These are phyloP conservation scores for Synergus gifuensis DNA, from an alignment of 2,888 invertebrate species.

Conservation along the genomic window DNA sequence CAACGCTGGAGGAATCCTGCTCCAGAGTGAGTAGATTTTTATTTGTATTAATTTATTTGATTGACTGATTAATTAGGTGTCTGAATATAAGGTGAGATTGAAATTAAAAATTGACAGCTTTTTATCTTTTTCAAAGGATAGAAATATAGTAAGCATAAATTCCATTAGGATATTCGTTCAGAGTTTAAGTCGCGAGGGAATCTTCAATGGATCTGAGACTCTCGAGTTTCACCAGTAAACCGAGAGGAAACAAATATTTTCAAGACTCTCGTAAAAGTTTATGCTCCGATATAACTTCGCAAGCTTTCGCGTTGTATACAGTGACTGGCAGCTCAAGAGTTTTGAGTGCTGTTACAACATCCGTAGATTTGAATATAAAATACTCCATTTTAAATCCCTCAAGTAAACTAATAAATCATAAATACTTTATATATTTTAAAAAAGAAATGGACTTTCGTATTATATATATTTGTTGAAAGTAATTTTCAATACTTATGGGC, in stretches of 20 bases:
- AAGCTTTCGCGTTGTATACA: not conserved
- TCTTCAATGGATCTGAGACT: not conserved
- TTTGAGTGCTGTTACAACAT: constrained; percentile 11
- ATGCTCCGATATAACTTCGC: not conserved
- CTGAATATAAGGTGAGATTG: not conserved
- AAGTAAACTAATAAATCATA: not conserved
- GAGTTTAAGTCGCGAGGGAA: not conserved
- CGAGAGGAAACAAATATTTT: constrained; percentile 45
- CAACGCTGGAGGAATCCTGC: constrained; percentile 88
- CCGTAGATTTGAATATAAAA: constrained; percentile 1
- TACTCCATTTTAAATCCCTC: not conserved
- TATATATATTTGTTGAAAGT: not conserved
- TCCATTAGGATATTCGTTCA: not conserved
- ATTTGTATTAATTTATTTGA: constrained; percentile 32
- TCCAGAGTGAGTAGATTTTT: constrained; percentile 83
- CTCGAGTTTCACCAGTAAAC: constrained; percentile 37
- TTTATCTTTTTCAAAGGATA: not conserved
- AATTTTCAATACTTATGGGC: not conserved
- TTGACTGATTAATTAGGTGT: constrained; percentile 26
- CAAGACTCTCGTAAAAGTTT: constrained; percentile 26
- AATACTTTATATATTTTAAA: not conserved
- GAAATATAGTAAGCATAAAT: not conserved
- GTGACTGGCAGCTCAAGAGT: constrained; percentile 20
- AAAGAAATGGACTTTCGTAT: not conserved
- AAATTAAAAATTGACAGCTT: not conserved